Evolutionary conservation across 2,888 invertebrate species (phyloP).

Genomic region (Brachyptera risi): DNA sequence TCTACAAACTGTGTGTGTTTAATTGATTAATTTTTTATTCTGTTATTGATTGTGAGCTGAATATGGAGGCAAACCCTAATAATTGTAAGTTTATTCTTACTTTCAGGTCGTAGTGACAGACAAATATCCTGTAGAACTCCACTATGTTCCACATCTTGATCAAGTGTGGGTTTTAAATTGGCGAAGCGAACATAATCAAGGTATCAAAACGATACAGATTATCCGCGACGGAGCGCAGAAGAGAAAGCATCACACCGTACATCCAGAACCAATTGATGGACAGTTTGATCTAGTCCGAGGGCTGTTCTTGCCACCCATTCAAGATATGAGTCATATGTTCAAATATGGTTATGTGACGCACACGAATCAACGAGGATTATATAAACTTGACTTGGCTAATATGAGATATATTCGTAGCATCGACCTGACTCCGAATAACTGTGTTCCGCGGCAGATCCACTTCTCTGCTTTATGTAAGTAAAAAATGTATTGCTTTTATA

Average conservation of each 20-base stretch:
- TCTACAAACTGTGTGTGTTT: background rate
- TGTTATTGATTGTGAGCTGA: background rate
- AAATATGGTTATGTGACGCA: constrained; percentile 72
- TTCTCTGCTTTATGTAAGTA: constrained; percentile 68
- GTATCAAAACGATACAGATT: constrained; percentile 63
- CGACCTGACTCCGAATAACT: constrained; percentile 66
- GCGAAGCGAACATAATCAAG: constrained; percentile 55
- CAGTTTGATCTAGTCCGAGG: constrained; percentile 68
- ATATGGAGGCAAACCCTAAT: background rate
- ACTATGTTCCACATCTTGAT: constrained; percentile 65
- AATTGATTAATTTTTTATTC: background rate
- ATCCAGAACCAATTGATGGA: constrained; percentile 70
- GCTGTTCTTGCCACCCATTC: constrained; percentile 57
- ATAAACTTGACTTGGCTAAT: constrained; percentile 66
- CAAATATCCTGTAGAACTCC: constrained; percentile 64
- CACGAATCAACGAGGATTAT: constrained; percentile 65
- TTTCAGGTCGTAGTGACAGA: constrained; percentile 64
- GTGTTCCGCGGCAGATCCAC: constrained; percentile 63
- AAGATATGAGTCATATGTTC: constrained; percentile 57
- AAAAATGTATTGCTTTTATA: background rate
- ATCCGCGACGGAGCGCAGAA: constrained; percentile 68
- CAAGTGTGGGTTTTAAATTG: constrained; percentile 73
- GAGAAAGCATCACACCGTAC: constrained; percentile 66
- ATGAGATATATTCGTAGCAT: constrained; percentile 67
- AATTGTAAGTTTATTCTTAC: background rate